phyloP scores from a whole-genome alignment of 2,113 vertebrate species.

The Atherinomorus stipes region DNA sequence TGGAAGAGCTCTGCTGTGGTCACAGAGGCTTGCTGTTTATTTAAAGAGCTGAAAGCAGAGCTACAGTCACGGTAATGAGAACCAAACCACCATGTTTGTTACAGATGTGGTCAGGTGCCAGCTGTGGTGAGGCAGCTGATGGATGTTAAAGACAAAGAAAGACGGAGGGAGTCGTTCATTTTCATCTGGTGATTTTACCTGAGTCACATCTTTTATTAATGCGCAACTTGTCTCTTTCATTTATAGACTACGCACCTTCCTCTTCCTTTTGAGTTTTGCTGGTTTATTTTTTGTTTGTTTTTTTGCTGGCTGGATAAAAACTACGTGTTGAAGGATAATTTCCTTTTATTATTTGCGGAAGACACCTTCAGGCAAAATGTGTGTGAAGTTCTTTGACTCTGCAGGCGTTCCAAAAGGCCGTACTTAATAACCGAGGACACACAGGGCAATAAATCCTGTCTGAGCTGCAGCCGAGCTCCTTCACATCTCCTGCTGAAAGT shows the following conservation, averaged over 20 bases:
- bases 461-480: slow-evolving; percentile 62
- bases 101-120: slow-evolving; percentile 71
- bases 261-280: slow-evolving; percentile 4
- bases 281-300: slow-evolving; percentile 1
- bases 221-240: background rate
- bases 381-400: slow-evolving; percentile 62
- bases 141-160: slow-evolving; percentile 44
- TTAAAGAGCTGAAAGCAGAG: slow-evolving; percentile 74
- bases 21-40: slow-evolving; percentile 74
- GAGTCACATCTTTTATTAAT: slow-evolving; percentile 42
- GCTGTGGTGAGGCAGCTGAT: slow-evolving; percentile 65
- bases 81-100: slow-evolving; percentile 76
- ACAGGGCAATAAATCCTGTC: slow-evolving; percentile 76
- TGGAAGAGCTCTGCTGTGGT: slow-evolving; percentile 60
- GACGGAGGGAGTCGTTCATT: slow-evolving; percentile 35
- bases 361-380: slow-evolving; percentile 51
- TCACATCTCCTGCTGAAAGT: slow-evolving; percentile 72
- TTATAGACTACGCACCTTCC: slow-evolving; percentile 10
- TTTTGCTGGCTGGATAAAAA: slow-evolving; percentile 25
- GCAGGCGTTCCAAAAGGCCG: slow-evolving; percentile 66
- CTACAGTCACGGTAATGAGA: slow-evolving; percentile 75
- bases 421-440: slow-evolving; percentile 75
- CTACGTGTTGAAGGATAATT: slow-evolving; percentile 63
- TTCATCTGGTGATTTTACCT: slow-evolving; percentile 43
- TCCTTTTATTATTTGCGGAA: slow-evolving; percentile 38